Evolutionary conservation across 2,797 vertebrate genomes (phyloP).

Genomic region (Trematocara caparti): DNA sequence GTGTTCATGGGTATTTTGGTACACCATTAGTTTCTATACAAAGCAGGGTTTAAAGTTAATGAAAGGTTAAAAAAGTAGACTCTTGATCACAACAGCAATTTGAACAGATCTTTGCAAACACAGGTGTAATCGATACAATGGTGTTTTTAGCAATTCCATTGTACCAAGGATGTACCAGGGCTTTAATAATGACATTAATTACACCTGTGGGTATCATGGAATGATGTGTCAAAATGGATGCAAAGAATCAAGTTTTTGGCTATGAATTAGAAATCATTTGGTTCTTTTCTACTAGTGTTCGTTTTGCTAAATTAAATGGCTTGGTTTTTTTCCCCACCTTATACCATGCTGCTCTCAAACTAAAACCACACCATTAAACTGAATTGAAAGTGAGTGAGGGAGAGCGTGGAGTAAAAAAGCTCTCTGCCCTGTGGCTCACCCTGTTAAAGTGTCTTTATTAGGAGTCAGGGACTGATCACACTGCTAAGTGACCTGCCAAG

Average conservation of each 20-base stretch:
- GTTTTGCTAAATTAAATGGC: background rate
- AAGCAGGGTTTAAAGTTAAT: background rate
- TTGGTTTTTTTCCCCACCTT: background rate
- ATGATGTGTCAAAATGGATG: background rate
- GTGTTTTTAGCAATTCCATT: background rate
- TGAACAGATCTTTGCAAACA: background rate
- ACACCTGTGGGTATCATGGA: background rate
- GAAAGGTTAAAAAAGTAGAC: background rate
- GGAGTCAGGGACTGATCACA: conserved; percentile 99
- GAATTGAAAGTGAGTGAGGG: conserved; percentile 47
- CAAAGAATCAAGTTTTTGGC: background rate
- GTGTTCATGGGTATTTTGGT: background rate
- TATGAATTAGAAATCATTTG: background rate
- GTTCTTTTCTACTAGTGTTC: background rate
- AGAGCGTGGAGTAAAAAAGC: conserved; percentile 48
- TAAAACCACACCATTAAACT: conserved; percentile 4
- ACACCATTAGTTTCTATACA: background rate
- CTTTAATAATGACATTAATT: background rate
- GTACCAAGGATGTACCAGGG: background rate
- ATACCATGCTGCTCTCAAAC: background rate
- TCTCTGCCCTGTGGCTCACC: conserved; percentile 87
- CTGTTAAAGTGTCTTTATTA: conserved; percentile 96
- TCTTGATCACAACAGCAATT: background rate
- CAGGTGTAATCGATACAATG: background rate
- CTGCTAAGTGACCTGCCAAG: conserved; percentile 95